Base-by-base conservation (phyloP, 2,888 invertebrate species). In the Liopterus haemorrhoidalis region DNA sequence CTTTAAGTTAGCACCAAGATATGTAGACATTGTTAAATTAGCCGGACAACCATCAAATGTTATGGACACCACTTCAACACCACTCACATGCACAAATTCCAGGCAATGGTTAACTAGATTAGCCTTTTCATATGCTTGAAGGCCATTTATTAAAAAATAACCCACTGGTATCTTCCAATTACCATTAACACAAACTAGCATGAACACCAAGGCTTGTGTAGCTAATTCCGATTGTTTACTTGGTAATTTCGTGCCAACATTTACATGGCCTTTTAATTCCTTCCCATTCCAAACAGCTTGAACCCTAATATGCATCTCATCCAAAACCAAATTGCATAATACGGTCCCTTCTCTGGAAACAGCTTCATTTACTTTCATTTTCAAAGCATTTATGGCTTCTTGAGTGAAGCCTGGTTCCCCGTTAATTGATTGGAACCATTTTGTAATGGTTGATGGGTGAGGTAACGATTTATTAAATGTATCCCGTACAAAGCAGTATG, bases 131-230 rank as follows among this genome's bases (percentile, higher is more conserved):
- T 57, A 43, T 2, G 53, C 54, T 11, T 15, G 41, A 3, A 62
- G 33, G 6, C 56, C 53, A 9, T 52, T 30, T 16, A 53, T 49
- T 21, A 61, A 52, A 51, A 60, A 63, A 38, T 61, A 62, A 1
- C 57, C 61, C 5, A 63, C 48, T 12, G 59, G 61, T 9, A 63
- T 22, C 52, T 61, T 60, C 57, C 57, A 60, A n/a, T 44, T 49
- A 40, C 58, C 51, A 46, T 55, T 56, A 21, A 59, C 18, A 8
- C 50, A 41, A 2, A 55, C 55, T 1, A 62, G 19, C 49, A 62
- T 50, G 27, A 61, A 57, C 4, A 59, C 55, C 33, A 56, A 51
- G 6, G 54, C 59, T 22, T 54, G 41, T 38, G 44, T 52, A 5
- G 52, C 49, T 20, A 41, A n/a, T 9, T 28, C 5, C 19, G 36